Base-by-base conservation (phyloP, 2,797 vertebrate genomes). In the Falco columbarius region DNA sequence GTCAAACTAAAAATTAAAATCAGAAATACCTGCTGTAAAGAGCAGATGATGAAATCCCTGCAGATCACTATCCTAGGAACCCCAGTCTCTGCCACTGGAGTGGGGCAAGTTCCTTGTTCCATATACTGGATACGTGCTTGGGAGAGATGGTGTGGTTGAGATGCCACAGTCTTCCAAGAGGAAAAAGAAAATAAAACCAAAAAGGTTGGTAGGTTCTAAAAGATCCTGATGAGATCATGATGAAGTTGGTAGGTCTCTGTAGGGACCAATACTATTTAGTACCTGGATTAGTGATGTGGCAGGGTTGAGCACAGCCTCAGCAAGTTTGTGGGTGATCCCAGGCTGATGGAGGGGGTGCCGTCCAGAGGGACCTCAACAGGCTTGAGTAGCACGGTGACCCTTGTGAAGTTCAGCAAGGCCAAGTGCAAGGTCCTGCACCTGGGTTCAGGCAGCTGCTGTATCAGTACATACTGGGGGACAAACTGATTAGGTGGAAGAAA, bases 251-350 rank as follows among this genome's bases (percentile, higher is more conserved):
- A 22, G 24, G 63, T 24, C 6, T 46, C 26, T 46, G 2, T 46
- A 68, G 29, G 73, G 23, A 51, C 42, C 26, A 8, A 3, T 30
- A 42, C 17, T 47, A 10, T 42, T 71, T 15, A 42, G 6, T 51
- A 15, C 27, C 51, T 58, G 29, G 7, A 19, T 24, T n/a, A 34
- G 3, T 56, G 36, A 14, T 12, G 5, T 20, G 17, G 38, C 12
- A 21, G 7, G 29, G 52, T 51, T 3, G 9, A 52, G 44, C 5
- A 21, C 24, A 7, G 32, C 14, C 24, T 58, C 62, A 22, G 27
- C 16, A 6, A 6, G 16, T n/a, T 38, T 38, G 29, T 21, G 4
- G 10, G 1, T 5, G 3, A 7, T 30, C 9, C 36, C 20, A 24
- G 21, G 16, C 40, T 49, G 52, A 77, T 44, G 52, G 52, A 22